Conservation (phyloP, 2,113 vertebrate species). For the Eolophus roseicapilla region DNA sequence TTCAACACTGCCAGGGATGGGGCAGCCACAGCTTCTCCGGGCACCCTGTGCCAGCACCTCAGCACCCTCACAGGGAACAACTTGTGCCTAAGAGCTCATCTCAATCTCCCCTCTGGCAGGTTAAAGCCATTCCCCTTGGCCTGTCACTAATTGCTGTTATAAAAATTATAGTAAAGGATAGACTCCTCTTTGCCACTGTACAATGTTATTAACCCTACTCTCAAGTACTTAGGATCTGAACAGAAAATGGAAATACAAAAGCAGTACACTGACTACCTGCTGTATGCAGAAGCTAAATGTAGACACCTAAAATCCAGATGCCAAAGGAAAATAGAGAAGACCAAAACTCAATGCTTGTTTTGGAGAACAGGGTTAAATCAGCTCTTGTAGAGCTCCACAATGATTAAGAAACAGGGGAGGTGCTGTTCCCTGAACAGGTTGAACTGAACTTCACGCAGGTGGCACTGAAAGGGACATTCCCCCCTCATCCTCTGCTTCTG, state of each 20-base stretch:
- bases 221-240: not conserved
- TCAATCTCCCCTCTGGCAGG: not conserved
- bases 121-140: not conserved
- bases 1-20: too few relatives aligned
- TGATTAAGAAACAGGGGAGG: not conserved
- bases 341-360: not conserved
- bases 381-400: not conserved
- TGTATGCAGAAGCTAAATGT: not conserved
- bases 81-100: not conserved
- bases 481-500: not conserved
- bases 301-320: not conserved
- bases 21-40: too few relatives aligned
- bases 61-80: not conserved
- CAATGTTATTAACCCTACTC: not conserved
- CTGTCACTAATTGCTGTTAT: not conserved
- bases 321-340: not conserved
- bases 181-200: not conserved
- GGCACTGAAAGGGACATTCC: not conserved
- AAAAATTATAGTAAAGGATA: not conserved
- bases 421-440: not conserved
- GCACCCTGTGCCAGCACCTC: too few relatives aligned
- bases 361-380: not conserved
- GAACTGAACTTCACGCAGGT: not conserved
- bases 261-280: accelerated
- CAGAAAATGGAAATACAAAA: not conserved